phyloP scores from a whole-genome alignment of 2,888 invertebrate genomes.

The Epsilonema sp. region DNA sequence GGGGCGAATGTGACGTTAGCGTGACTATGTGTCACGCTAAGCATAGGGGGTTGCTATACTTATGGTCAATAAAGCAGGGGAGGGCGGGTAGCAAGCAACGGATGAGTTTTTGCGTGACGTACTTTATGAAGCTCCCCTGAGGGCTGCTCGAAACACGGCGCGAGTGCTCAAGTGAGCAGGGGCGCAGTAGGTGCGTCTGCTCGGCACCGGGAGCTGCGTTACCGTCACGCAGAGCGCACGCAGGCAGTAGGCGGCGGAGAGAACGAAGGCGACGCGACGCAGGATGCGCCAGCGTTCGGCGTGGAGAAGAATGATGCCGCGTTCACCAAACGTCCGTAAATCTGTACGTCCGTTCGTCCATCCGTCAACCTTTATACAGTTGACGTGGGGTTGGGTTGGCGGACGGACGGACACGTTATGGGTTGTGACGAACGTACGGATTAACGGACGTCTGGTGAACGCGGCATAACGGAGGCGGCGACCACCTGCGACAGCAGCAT shows the following conservation, averaged over 20 bases:
- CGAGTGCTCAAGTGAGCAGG: no score
- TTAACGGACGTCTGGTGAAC: no score
- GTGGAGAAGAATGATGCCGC: conserved; percentile 17
- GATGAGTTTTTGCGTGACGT: no score
- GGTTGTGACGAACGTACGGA: no score
- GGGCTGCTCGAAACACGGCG: conserved; percentile 9
- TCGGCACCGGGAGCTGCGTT: conserved; percentile 24
- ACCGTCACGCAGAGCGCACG: conserved; percentile 21
- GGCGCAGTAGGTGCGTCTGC: conserved; percentile 22
- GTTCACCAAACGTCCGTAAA: no score
- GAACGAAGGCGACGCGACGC: conserved; percentile 12
- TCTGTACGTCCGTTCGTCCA: no score
- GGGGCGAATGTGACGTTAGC: no score
- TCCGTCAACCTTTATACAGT: no score
- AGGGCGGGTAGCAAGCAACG: conserved; percentile 11
- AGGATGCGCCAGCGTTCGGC: conserved; percentile 17
- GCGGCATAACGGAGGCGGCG: conserved; percentile 15
- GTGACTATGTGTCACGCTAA: conserved; percentile 14
- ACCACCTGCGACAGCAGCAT: conserved; percentile 17
- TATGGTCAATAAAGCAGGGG: conserved; percentile 9
- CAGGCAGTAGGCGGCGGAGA: conserved; percentile 14
- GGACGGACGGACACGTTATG: no score
- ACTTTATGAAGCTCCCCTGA: no score
- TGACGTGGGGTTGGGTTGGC: no score
- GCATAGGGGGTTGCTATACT: conserved; percentile 1